Conservation (phyloP, 2,888 invertebrate species). For the Furcula furcula region DNA sequence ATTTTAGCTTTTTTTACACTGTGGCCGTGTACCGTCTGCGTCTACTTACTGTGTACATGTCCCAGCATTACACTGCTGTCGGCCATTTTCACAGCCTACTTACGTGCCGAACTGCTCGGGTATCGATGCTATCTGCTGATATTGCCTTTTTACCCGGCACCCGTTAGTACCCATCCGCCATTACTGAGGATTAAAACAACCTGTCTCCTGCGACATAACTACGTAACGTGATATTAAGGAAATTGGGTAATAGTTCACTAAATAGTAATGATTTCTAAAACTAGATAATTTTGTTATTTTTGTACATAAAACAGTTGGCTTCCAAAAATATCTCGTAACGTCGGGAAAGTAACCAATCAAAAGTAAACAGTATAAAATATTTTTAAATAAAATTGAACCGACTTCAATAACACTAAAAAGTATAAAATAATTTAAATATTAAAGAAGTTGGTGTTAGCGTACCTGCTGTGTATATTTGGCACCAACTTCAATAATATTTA, state of each 20-base stretch:
- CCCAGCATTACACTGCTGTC: conserved; percentile 21
- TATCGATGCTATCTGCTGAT: conserved; percentile 47
- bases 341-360: no score
- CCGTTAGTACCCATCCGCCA: conserved; percentile 28
- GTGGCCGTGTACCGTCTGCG: background rate
- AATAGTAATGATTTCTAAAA: no score
- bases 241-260: background rate
- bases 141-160: conserved; percentile 46
- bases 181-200: conserved; percentile 26
- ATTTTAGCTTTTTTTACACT: background rate
- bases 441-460: no score
- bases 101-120: conserved; percentile 39
- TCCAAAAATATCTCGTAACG: no score
- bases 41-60: conserved; percentile 26
- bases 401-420: no score
- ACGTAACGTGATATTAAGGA: conserved; percentile 2
- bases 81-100: conserved; percentile 45
- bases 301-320: no score
- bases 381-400: no score
- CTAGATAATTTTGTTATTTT: no score
- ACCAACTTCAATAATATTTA: no score
- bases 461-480: no score
- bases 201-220: conserved; percentile 12
- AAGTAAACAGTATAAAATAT: no score
- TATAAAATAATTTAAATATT: no score